Evolutionary conservation across 2,797 vertebrate species (phyloP).

Genomic region (Nyctalus aviator): DNA sequence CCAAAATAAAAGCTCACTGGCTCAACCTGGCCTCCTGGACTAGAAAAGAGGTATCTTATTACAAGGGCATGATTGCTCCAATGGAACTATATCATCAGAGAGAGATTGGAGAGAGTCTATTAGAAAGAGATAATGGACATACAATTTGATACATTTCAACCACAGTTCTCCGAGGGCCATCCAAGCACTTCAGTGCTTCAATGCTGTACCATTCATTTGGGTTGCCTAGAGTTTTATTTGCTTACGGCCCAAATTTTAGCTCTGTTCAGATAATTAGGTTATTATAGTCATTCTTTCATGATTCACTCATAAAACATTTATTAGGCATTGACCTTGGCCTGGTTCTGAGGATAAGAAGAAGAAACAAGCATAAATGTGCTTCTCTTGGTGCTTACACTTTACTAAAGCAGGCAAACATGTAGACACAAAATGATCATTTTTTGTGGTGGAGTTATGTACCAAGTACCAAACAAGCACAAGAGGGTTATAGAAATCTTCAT

Average conservation of each 20-base stretch:
- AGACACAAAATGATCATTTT: neutral
- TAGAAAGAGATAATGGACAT: neutral
- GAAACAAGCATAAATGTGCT: neutral
- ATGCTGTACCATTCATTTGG: neutral
- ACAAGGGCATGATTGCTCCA: neutral
- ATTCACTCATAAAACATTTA: neutral
- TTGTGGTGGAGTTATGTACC: neutral
- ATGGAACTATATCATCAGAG: neutral
- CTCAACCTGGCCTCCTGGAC: neutral
- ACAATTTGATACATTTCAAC: neutral
- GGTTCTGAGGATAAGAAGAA: neutral
- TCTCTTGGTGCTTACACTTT: neutral
- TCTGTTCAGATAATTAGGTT: neutral
- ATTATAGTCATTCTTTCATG: neutral
- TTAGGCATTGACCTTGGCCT: neutral
- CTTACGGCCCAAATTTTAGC: neutral
- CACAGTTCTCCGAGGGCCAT: neutral
- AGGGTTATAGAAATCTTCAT: neutral
- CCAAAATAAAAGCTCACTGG: neutral
- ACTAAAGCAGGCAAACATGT: neutral
- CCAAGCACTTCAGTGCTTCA: rapidly evolving
- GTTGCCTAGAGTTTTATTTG: neutral
- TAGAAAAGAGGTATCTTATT: neutral
- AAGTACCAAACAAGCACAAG: neutral
- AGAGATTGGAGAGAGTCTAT: neutral